A percentile compares a stretch with the other conserved stretches of the same genome.
Conservation (phyloP, 2,113 vertebrate species). For the Nyctereutes procyonoides region DNA sequence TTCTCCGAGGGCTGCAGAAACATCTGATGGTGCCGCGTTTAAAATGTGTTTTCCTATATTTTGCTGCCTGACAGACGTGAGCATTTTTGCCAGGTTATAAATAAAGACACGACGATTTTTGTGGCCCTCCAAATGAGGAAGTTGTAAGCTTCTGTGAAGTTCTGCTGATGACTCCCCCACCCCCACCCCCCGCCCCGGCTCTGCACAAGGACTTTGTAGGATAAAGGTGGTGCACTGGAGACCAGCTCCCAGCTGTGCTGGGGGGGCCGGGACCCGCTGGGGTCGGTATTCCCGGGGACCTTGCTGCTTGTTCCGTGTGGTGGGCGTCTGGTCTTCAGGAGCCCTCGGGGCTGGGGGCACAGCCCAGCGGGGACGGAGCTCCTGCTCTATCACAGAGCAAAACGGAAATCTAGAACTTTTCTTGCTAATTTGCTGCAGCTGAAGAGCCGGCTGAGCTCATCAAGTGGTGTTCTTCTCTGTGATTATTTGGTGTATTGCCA, state of each 20-base stretch:
- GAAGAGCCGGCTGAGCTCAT: neutral
- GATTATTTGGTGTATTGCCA: neutral
- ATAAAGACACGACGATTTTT: neutral
- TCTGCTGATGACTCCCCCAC: neutral
- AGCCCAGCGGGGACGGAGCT: too few relatives aligned
- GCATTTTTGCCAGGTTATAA: neutral
- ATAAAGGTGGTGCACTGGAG: neutral
- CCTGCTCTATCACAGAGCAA: neutral
- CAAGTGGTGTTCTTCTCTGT: too few relatives aligned
- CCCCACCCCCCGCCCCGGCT: neutral
- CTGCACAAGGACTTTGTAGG: neutral
- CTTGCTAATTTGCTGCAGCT: neutral
- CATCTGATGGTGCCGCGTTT: neutral
- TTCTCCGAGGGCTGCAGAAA: neutral
- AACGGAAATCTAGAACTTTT: neutral
- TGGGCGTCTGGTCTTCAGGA: too few relatives aligned
- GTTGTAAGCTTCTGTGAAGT: neutral
- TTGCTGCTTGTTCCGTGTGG: fast-evolving
- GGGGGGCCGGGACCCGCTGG: neutral
- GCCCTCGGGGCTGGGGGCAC: neutral
- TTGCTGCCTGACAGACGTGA: neutral
- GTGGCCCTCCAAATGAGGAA: slow-evolving; percentile 50
- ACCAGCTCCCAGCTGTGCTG: fast-evolving
- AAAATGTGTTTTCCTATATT: neutral
- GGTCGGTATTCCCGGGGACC: fast-evolving